Conservation (phyloP, 2,797 vertebrate genomes). For the Melanotaenia boesemani region DNA sequence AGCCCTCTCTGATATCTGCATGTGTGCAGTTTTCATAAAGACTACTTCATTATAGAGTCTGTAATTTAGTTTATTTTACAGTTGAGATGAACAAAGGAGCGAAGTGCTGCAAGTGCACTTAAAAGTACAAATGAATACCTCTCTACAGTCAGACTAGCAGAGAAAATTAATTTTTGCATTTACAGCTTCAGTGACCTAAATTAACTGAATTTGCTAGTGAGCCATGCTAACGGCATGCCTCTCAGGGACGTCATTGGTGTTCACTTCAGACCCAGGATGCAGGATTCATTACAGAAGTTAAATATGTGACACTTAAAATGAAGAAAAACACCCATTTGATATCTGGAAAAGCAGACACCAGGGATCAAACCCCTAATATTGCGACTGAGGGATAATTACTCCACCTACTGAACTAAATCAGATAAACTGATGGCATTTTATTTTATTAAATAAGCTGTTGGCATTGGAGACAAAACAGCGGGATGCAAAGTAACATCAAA, state of each 20-base stretch:
- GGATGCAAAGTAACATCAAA: background rate
- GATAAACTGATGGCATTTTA: background rate
- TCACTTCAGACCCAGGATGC: background rate
- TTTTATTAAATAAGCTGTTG: too few relatives aligned
- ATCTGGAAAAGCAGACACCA: background rate
- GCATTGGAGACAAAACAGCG: too few relatives aligned
- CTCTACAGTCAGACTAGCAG: conserved; percentile 8
- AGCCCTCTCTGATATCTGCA: background rate
- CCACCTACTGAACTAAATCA: background rate
- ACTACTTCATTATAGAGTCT: background rate
- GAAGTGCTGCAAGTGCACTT: background rate
- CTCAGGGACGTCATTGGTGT: conserved; percentile 5
- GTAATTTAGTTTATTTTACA: background rate
- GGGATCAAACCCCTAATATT: background rate
- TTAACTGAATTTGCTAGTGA: conserved; percentile 16
- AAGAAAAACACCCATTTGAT: background rate
- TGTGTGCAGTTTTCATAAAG: background rate
- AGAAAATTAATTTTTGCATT: conserved; percentile 15
- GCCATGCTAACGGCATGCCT: background rate
- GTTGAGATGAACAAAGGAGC: conserved; percentile 1
- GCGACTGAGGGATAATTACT: background rate
- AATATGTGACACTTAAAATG: conserved; percentile 1
- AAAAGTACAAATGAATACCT: conserved; percentile 12
- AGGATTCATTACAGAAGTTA: background rate
- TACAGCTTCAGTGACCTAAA: conserved; percentile 26